Conservation (phyloP, 2,113 vertebrate genomes). For the Strix aluco region DNA sequence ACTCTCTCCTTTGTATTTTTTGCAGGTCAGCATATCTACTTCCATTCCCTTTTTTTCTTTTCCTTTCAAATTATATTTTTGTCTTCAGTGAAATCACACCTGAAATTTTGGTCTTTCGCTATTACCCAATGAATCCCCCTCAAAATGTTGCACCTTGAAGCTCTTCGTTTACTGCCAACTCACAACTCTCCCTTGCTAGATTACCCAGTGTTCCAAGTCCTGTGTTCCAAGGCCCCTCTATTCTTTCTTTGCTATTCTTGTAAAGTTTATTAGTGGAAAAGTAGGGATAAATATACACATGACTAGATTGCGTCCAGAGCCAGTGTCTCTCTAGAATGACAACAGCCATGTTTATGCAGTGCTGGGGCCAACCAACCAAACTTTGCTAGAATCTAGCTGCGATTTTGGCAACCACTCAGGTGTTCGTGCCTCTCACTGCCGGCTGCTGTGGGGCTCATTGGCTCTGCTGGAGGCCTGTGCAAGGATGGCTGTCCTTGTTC, state of each 20-base stretch:
- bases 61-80: not conserved
- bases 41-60: not conserved
- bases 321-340: not conserved
- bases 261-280: not conserved
- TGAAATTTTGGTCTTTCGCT: not conserved
- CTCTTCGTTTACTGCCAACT: not conserved
- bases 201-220: not conserved
- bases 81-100: not conserved
- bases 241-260: not conserved
- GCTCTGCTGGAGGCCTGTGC: not conserved
- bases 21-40: not conserved
- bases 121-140: not conserved
- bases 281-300: not conserved
- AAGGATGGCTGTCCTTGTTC: not conserved
- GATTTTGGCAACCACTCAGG: not conserved
- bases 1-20: not conserved
- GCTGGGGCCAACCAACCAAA: not conserved
- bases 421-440: accelerated
- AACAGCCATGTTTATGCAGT: not conserved
- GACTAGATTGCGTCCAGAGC: not conserved
- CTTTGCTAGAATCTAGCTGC: not conserved
- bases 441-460: not conserved
- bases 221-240: not conserved
- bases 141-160: not conserved
- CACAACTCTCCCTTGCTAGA: not conserved